These are phyloP conservation scores for Tinea semifulvella DNA, from an alignment of 2,888 invertebrate species.

Conservation along the genomic window DNA sequence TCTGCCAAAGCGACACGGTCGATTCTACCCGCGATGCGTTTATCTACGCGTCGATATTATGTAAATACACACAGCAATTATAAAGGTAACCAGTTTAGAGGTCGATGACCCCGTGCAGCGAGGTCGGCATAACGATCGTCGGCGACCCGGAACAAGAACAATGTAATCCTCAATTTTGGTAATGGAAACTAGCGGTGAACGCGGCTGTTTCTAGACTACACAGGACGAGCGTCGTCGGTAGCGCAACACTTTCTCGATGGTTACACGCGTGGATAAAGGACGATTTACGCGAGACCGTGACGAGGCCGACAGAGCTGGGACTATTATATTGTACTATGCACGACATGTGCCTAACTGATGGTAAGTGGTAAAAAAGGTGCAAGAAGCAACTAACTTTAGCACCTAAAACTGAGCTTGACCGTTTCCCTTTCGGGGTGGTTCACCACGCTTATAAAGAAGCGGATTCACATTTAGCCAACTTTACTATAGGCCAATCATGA, in stretches of 20 bases:
- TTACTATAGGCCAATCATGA: too few species aligned
- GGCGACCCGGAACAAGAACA: conserved; percentile 18
- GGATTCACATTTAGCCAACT: too few species aligned
- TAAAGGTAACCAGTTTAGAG: conserved; percentile 15
- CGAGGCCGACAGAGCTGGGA: too few species aligned
- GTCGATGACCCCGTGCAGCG: conserved; percentile 20
- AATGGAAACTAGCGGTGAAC: conserved; percentile 11
- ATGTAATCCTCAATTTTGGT: conserved; percentile 14
- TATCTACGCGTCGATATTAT: conserved; percentile 6
- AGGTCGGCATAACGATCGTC: conserved; percentile 13
- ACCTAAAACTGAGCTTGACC: too few species aligned
- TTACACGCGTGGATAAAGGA: too few species aligned
- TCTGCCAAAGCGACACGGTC: conserved; percentile 8
- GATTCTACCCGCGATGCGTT: conserved; percentile 5
- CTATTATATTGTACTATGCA: too few species aligned
- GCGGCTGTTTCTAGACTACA: conserved; percentile 1
- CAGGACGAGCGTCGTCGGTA: background rate
- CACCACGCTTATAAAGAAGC: too few species aligned
- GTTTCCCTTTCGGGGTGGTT: too few species aligned
- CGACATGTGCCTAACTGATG: too few species aligned
- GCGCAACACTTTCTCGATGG: background rate
- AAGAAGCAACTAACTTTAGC: too few species aligned
- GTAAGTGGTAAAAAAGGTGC: too few species aligned
- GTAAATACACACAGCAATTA: conserved; percentile 10
- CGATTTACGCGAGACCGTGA: too few species aligned